Conservation (phyloP, 2,888 invertebrate genomes). For the Encarsia formosa region DNA sequence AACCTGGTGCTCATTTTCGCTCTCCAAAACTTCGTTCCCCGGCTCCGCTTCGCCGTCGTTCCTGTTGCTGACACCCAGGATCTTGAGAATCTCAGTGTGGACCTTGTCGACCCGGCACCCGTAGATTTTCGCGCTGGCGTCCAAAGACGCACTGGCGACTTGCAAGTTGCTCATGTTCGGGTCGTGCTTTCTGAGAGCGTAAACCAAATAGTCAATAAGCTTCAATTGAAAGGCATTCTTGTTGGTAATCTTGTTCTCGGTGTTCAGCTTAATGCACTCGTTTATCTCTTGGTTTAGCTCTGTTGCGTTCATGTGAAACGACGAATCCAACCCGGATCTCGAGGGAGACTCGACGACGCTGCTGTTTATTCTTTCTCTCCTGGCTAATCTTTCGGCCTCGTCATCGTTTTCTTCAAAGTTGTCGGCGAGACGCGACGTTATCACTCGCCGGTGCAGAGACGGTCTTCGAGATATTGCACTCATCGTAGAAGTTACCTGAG, state of each 20-base stretch:
- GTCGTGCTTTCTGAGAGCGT: slow-evolving; percentile 69
- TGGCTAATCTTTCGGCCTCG: slow-evolving; percentile 37
- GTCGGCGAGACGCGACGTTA: too few species aligned
- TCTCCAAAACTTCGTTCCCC: slow-evolving; percentile 30
- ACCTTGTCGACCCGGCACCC: slow-evolving; percentile 82
- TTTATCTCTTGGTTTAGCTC: slow-evolving; percentile 39
- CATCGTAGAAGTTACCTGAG: too few species aligned
- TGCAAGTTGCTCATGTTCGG: slow-evolving; percentile 69
- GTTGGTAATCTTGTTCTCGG: slow-evolving; percentile 68
- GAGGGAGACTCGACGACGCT: slow-evolving; percentile 3
- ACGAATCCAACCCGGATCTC: slow-evolving; percentile 28
- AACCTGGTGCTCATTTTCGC: slow-evolving; percentile 35
- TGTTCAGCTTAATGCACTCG: slow-evolving; percentile 41
- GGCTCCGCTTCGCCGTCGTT: slow-evolving; percentile 51
- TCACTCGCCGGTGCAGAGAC: too few species aligned
- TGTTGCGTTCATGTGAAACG: slow-evolving; percentile 32
- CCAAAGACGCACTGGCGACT: slow-evolving; percentile 82
- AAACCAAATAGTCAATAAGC: slow-evolving; percentile 80
- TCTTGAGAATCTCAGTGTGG: slow-evolving; percentile 74
- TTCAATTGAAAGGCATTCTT: slow-evolving; percentile 88
- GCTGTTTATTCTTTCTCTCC: slow-evolving; percentile 27
- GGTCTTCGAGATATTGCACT: too few species aligned
- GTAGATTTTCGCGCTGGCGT: slow-evolving; percentile 88
- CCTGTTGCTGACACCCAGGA: slow-evolving; percentile 63
- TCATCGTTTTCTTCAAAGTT: slow-evolving; percentile 39